These are phyloP conservation scores for Mycetomoellerius zeteki DNA, from an alignment of 1,140 invertebrate species.

Conservation along the genomic window DNA sequence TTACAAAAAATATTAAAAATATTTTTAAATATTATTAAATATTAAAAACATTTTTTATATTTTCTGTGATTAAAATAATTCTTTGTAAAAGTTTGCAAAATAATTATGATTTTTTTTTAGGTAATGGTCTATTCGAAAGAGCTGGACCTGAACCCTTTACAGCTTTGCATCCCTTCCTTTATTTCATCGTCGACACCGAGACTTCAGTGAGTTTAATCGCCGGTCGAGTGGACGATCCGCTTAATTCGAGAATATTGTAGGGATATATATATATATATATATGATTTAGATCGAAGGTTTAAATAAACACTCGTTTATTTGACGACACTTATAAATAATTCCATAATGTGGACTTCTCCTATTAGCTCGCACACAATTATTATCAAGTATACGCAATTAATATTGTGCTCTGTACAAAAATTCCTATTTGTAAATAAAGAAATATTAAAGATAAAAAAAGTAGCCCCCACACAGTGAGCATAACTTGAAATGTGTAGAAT, in stretches of 20 bases:
- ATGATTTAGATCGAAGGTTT: constrained; percentile 24
- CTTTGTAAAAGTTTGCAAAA: background rate
- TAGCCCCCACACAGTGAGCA: constrained; percentile 38
- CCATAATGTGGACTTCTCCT: constrained; percentile 74
- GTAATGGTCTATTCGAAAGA: constrained; percentile 79
- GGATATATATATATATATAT: too few species aligned
- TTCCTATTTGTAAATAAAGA: constrained; percentile 74
- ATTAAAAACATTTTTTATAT: background rate
- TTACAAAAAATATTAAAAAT: constrained; percentile 21
- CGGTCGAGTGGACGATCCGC: constrained; percentile 93
- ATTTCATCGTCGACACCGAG: constrained; percentile 93
- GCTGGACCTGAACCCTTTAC: constrained; percentile 89
- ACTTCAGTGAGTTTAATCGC: constrained; percentile 92
- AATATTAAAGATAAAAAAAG: constrained; percentile 55
- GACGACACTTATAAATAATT: constrained; percentile 82
- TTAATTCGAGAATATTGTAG: constrained; percentile 92
- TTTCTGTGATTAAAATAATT: constrained; percentile 5
- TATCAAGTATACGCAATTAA: constrained; percentile 69
- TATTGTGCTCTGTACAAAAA: constrained; percentile 79
- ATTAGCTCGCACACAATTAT: constrained; percentile 66
- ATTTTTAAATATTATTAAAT: background rate
- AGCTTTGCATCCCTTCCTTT: constrained; percentile 93
- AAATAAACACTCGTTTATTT: constrained; percentile 82
- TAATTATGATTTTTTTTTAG: constrained; percentile 61
- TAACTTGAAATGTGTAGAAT: constrained; percentile 57